Evolutionary conservation across 2,888 invertebrate species (phyloP).

Genomic region (Catonia carolina): DNA sequence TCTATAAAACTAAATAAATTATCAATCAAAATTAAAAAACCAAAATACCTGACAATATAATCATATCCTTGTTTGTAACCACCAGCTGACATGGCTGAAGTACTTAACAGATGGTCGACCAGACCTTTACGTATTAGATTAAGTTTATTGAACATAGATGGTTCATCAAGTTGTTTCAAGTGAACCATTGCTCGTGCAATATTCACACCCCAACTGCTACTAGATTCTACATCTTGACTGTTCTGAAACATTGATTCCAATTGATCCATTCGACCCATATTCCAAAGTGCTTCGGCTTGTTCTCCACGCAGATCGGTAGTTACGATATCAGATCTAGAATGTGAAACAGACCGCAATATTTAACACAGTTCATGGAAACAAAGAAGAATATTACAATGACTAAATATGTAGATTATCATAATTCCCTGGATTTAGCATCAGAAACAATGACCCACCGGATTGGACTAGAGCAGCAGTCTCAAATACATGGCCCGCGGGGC

Average conservation of each 20-base stretch:
- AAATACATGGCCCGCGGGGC: too few species aligned
- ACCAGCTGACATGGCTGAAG: slow-evolving; percentile 63
- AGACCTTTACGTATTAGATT: slow-evolving; percentile 45
- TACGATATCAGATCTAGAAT: too few species aligned
- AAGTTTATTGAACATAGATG: slow-evolving; percentile 35
- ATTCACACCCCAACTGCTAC: slow-evolving; percentile 64
- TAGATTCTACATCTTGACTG: slow-evolving; percentile 41
- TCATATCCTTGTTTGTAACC: slow-evolving; percentile 71
- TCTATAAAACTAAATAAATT: too few species aligned
- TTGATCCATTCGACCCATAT: slow-evolving; percentile 74
- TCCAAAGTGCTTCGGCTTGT: slow-evolving; percentile 81
- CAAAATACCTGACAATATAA: slow-evolving; percentile 53
- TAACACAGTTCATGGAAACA: background rate
- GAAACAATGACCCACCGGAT: too few species aligned
- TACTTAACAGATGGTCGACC: slow-evolving; percentile 53
- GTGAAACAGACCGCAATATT: slow-evolving; percentile 8
- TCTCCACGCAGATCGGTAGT: slow-evolving; percentile 49
- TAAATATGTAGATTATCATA: background rate
- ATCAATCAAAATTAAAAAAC: too few species aligned
- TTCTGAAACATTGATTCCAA: slow-evolving; percentile 49
- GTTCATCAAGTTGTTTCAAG: slow-evolving; percentile 38
- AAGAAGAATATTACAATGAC: background rate
- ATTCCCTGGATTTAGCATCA: too few species aligned
- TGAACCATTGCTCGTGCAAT: slow-evolving; percentile 64
- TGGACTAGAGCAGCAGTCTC: too few species aligned